phyloP scores from a whole-genome alignment of 2,797 vertebrate genomes.

The Distichodus sexfasciatus region DNA sequence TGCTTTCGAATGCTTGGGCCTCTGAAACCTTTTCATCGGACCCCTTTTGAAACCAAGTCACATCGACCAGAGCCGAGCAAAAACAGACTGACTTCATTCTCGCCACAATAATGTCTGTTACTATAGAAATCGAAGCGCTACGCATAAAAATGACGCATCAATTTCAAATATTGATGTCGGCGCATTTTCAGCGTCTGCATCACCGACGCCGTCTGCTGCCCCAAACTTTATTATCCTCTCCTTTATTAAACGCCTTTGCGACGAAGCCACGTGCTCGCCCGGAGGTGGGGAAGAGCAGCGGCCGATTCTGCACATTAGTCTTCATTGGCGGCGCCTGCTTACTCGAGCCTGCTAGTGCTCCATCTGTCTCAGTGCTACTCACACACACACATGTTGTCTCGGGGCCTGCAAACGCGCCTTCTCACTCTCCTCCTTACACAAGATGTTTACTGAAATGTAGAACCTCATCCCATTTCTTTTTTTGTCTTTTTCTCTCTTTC shows the following conservation, averaged over 20 bases:
- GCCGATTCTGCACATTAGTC: constrained; percentile 65
- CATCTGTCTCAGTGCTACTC: constrained; percentile 65
- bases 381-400: constrained; percentile 41
- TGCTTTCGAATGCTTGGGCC: too few relatives aligned
- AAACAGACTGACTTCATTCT: too few relatives aligned
- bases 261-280: constrained; percentile 53
- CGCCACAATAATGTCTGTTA: too few relatives aligned
- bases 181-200: too few relatives aligned
- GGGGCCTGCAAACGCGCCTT: constrained; percentile 31
- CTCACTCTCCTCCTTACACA: constrained; percentile 25
- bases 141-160: too few relatives aligned
- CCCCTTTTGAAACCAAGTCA: too few relatives aligned
- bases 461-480: constrained; percentile 20
- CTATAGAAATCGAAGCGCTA: too few relatives aligned
- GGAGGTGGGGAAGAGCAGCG: constrained; percentile 54
- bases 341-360: constrained; percentile 66
- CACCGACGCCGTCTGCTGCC: too few relatives aligned
- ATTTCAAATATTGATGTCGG: too few relatives aligned
- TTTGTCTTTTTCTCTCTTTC: constrained; percentile 1
- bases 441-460: constrained; percentile 24
- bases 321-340: constrained; percentile 65
- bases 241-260: constrained; percentile 61
- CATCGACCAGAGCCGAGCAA: too few relatives aligned
- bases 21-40: too few relatives aligned
- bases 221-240: constrained; percentile 66